A percentile compares a stretch with the other conserved stretches of the same genome.
Conservation (phyloP, 2,888 invertebrate species). For the Acanthopleura granulata region DNA sequence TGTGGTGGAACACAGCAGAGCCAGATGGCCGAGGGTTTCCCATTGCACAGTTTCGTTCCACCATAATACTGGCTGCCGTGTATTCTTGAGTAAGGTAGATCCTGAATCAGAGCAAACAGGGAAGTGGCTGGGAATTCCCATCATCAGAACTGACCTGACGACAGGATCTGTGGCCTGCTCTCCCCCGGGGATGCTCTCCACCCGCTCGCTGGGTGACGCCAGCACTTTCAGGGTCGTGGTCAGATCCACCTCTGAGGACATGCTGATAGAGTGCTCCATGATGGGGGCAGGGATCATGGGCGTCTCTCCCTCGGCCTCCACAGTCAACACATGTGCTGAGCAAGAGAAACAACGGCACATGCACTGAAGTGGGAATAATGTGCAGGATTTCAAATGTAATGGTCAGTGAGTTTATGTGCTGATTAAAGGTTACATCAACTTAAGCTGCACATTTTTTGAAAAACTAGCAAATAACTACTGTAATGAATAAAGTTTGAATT, state of each 20-base stretch:
- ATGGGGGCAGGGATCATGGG: conserved; percentile 78
- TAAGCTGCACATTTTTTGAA: too few relatives aligned
- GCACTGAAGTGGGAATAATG: background rate
- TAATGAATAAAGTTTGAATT: too few relatives aligned
- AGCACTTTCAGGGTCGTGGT: conserved; percentile 72
- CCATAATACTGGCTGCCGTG: too few relatives aligned
- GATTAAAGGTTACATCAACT: too few relatives aligned
- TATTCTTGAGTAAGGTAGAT: too few relatives aligned
- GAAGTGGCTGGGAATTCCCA: too few relatives aligned
- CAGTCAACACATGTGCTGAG: conserved; percentile 77
- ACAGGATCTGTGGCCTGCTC: conserved; percentile 73
- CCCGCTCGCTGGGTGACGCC: conserved; percentile 70
- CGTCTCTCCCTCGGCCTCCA: conserved; percentile 79
- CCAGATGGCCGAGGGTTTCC: too few relatives aligned
- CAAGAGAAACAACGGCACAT: conserved; percentile 2
- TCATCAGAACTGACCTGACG: conserved; percentile 70
- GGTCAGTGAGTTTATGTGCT: too few relatives aligned
- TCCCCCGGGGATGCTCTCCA: conserved; percentile 55
- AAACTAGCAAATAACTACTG: too few relatives aligned
- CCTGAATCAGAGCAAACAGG: too few relatives aligned
- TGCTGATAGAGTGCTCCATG: conserved; percentile 76
- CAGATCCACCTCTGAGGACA: conserved; percentile 71
- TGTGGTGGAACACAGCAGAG: too few relatives aligned
- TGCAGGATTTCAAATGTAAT: background rate
- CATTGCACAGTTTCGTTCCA: too few relatives aligned